Evolutionary conservation across 2,888 invertebrate species (phyloP).

Genomic region (Asteroscopus sphinx): DNA sequence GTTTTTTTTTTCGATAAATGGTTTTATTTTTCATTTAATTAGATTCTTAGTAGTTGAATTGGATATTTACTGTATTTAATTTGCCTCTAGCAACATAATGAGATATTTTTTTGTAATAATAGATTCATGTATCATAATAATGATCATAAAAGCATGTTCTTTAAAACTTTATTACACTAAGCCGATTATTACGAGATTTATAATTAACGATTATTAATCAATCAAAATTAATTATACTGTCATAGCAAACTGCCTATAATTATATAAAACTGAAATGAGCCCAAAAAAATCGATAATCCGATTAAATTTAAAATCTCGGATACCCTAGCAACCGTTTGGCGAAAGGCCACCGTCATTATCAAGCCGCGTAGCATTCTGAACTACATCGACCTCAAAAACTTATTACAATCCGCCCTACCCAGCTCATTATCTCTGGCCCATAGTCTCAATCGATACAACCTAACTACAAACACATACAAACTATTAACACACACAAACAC

Average conservation of each 20-base stretch:
- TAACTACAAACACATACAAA: constrained; percentile 79
- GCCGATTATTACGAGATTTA: constrained; percentile 50
- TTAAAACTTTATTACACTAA: constrained; percentile 44
- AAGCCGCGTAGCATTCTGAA: constrained; percentile 62
- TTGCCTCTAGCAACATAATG: background rate
- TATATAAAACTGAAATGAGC: constrained; percentile 45
- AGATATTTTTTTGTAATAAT: background rate
- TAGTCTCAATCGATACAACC: constrained; percentile 85
- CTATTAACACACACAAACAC: constrained; percentile 77
- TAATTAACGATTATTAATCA: constrained; percentile 59
- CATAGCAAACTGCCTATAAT: constrained; percentile 57
- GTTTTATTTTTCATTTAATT: no score
- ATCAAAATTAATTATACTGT: constrained; percentile 60
- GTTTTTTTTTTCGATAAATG: no score
- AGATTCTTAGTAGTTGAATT: no score
- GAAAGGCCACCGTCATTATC: constrained; percentile 58
- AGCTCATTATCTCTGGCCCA: constrained; percentile 87
- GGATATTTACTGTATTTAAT: no score
- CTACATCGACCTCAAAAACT: constrained; percentile 82
- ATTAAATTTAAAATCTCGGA: constrained; percentile 49
- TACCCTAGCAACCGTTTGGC: constrained; percentile 37
- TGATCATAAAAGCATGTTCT: constrained; percentile 43
- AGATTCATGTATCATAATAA: constrained; percentile 28
- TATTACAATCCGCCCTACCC: constrained; percentile 84
- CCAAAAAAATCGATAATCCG: constrained; percentile 55